phyloP scores from a whole-genome alignment of 2,113 vertebrate genomes.

The Nibea albiflora region DNA sequence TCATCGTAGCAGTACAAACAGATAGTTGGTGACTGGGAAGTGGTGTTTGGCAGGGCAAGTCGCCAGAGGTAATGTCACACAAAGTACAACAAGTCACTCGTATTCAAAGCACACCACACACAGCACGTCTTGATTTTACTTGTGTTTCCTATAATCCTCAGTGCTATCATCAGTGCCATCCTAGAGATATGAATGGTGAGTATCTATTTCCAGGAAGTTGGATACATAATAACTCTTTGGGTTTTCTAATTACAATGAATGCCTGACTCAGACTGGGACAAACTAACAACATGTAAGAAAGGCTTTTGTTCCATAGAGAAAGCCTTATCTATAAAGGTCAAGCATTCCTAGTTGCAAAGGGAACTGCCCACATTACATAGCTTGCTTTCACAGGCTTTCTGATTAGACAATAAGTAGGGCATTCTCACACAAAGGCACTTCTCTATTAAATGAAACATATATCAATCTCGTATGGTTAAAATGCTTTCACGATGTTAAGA shows the following conservation, averaged over 20 bases:
- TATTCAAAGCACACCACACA: slow-evolving; percentile 6
- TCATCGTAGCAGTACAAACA: background rate
- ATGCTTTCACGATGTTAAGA: slow-evolving; percentile 61
- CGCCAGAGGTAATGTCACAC: slow-evolving; percentile 25
- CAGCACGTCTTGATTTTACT: slow-evolving; percentile 23
- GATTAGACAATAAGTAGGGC: slow-evolving; percentile 68
- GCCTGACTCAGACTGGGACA: slow-evolving; percentile 60
- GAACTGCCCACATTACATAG: slow-evolving; percentile 67
- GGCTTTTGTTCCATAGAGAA: slow-evolving; percentile 78
- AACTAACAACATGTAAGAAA: slow-evolving; percentile 72
- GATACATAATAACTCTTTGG: slow-evolving; percentile 58
- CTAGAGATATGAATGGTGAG: slow-evolving; percentile 23
- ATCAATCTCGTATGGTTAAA: slow-evolving; percentile 60
- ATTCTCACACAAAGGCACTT: slow-evolving; percentile 67
- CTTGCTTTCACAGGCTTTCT: slow-evolving; percentile 66
- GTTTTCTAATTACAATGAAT: slow-evolving; percentile 68
- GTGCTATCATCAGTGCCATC: slow-evolving; percentile 32
- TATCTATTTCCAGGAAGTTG: slow-evolving; percentile 36
- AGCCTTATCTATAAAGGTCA: slow-evolving; percentile 81
- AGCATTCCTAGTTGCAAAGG: slow-evolving; percentile 64
- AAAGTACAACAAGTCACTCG: slow-evolving; percentile 26
- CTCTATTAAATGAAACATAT: slow-evolving; percentile 52
- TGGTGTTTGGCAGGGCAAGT: background rate
- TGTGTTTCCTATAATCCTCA: background rate
- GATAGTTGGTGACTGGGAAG: slow-evolving; percentile 1